A percentile compares a stretch with the other conserved stretches of the same genome.
These are phyloP conservation scores for Actinopyga echinites DNA, from an alignment of 53 echinoderm and acorn worm species.

Conservation along the genomic window DNA sequence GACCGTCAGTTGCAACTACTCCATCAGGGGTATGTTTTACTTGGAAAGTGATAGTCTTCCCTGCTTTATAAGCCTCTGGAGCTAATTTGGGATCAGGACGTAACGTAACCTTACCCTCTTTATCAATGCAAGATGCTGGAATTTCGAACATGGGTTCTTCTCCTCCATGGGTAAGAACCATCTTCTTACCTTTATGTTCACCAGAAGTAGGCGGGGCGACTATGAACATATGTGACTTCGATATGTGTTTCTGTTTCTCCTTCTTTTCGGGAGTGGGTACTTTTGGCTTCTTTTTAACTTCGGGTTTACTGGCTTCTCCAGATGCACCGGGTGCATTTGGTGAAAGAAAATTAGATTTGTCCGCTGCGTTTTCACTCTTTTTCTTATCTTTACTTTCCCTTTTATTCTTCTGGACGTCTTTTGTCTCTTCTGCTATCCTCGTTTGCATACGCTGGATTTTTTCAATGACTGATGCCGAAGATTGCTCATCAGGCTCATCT, in stretches of 20 bases:
- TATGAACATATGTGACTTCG: constrained; percentile 59
- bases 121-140: constrained; percentile 63
- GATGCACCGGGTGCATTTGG: background rate
- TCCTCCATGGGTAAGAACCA: constrained; percentile 16
- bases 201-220: constrained; percentile 48
- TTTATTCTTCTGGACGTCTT: background rate
- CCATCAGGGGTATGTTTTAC: constrained; percentile 56
- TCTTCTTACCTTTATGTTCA: constrained; percentile 8
- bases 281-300: constrained; percentile 25
- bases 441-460: constrained; percentile 33
- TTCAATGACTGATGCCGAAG: constrained; percentile 37
- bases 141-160: constrained; percentile 53
- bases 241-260: constrained; percentile 46
- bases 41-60: constrained; percentile 78
- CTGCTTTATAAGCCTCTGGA: constrained; percentile 62
- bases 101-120: constrained; percentile 57
- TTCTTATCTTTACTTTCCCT: constrained; percentile 37
- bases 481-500: constrained; percentile 35
- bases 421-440: constrained; percentile 42
- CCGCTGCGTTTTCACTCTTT: background rate
- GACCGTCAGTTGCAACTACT: constrained; percentile 58
- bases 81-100: constrained; percentile 66
- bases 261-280: constrained; percentile 25
- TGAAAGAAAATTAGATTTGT: constrained; percentile 17
- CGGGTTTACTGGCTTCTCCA: background rate